Evolutionary conservation across 2,797 vertebrate genomes (phyloP).

Genomic region (Hybognathus amarus): DNA sequence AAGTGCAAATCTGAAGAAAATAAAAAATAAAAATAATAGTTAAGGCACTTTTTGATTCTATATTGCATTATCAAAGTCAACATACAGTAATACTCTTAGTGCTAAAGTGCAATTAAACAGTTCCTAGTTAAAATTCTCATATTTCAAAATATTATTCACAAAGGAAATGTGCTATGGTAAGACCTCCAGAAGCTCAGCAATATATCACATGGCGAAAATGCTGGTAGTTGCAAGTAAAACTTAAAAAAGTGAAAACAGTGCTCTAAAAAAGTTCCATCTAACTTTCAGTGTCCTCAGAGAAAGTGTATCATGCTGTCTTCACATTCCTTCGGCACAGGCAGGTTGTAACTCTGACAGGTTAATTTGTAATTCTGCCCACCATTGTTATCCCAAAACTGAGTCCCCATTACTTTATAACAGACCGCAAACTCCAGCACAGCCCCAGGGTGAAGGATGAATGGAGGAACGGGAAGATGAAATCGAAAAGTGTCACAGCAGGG

Average conservation of each 20-base stretch:
- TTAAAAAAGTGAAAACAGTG: slow-evolving; percentile 34
- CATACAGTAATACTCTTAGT: neutral
- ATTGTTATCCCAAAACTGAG: slow-evolving; percentile 96
- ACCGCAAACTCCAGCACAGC: slow-evolving; percentile 90
- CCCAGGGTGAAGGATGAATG: slow-evolving; percentile 86
- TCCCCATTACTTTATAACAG: slow-evolving; percentile 82
- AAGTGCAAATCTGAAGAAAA: slow-evolving; percentile 12
- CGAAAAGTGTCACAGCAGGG: slow-evolving; percentile 85
- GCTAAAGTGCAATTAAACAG: neutral
- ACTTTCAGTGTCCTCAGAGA: slow-evolving; percentile 75
- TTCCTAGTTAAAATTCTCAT: neutral
- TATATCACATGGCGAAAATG: neutral
- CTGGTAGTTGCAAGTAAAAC: neutral
- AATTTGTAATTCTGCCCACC: slow-evolving; percentile 89
- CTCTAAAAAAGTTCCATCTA: slow-evolving; percentile 27
- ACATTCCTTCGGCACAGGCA: slow-evolving; percentile 90
- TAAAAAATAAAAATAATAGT: neutral
- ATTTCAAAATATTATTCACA: neutral
- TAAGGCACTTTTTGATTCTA: slow-evolving; percentile 19
- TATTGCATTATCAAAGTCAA: neutral
- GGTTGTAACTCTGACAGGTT: slow-evolving; percentile 85
- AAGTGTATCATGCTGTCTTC: slow-evolving; percentile 97
- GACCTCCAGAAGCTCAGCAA: neutral
- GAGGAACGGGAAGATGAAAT: slow-evolving; percentile 90
- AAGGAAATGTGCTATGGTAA: neutral